Base-by-base conservation (phyloP, 2,797 vertebrate genomes). In the Poeciliopsis presidionis region DNA sequence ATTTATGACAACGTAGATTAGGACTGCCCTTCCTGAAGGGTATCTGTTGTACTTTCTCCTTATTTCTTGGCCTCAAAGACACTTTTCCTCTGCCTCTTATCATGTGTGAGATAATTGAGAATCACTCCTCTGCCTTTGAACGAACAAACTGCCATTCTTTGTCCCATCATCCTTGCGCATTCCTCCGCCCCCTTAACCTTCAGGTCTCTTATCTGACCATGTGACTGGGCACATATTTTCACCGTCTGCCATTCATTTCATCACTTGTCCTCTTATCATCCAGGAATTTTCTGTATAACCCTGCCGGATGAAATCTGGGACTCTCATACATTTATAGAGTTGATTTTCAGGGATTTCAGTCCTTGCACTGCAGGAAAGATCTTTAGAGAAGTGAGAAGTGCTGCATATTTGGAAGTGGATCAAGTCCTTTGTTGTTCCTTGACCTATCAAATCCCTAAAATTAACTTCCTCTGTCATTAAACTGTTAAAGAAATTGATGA, bases 391-490 rank as follows among this genome's bases (percentile, higher is more conserved):
- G 69, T 61, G 77, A 77, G 73, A 82, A 79, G 83, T 80, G 41
- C 69, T 75, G 74, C 67, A 36, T 30, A 67, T 80, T 75, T 77
- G 82, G 80, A 82, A 61, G 30, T 69, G 25, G 70, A 74, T 88
- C 45, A 80, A 65, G 45, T 61, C 8, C 76, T 72, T 74, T 43
- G 7, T 57, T 6, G 49, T 49, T 41, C 41, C 22, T 76, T 80
- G 49, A 46, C 74, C 53, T 70, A 76, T 85, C 87, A 79, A 86
- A 85, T 81, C 87, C 82, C 76, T 69, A 84, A 78, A 88, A 81
- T 30, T 82, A 88, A 88, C 88, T 89, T 86, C 67, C 53, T 82
- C 81, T 84, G 83, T 72, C 83, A 90, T 91, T 91, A 92, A 90
- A 85, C 88, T 75, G 89, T 85, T 90, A 90, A 84, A 77, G 83